Evolutionary conservation across 2,888 invertebrate genomes (phyloP).

Genomic region (Enchytraeus crypticus): DNA sequence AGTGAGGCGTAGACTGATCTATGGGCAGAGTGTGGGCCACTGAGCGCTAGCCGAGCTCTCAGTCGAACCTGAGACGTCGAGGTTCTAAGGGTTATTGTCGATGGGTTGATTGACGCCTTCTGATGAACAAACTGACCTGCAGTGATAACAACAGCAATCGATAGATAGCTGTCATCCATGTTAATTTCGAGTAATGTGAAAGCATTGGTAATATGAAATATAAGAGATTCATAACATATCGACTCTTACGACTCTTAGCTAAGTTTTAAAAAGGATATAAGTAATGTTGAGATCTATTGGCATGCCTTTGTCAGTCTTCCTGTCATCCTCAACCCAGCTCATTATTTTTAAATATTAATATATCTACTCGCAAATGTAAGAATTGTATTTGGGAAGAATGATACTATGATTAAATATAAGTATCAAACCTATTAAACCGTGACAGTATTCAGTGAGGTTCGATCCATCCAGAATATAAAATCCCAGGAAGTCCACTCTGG

Average conservation of each 20-base stretch:
- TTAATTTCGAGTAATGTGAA: too few relatives aligned
- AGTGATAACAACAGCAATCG: background rate
- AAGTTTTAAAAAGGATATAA: too few relatives aligned
- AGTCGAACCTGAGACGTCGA: background rate
- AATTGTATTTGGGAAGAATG: too few relatives aligned
- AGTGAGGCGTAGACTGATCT: constrained; percentile 12
- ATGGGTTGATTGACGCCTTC: background rate
- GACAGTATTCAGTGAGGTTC: constrained; percentile 12
- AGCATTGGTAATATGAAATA: too few relatives aligned
- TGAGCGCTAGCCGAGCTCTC: constrained; percentile 9
- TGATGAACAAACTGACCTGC: constrained; percentile 22
- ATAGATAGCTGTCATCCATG: background rate
- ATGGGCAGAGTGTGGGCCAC: constrained; percentile 9
- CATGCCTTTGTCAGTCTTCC: too few relatives aligned
- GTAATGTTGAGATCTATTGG: too few relatives aligned
- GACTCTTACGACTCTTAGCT: too few relatives aligned
- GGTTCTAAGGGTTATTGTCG: background rate
- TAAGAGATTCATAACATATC: too few relatives aligned
- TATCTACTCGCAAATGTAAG: too few relatives aligned
- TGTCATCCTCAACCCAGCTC: too few relatives aligned
- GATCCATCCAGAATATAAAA: constrained; percentile 16
- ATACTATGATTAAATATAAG: too few relatives aligned
- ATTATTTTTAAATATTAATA: too few relatives aligned
- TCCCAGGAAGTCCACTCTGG: constrained; percentile 21
- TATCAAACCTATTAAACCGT: constrained; percentile 24